phyloP scores from a whole-genome alignment of 37 sponge, comb jelly and placozoan species.

The Mnemiopsis leidyi region DNA sequence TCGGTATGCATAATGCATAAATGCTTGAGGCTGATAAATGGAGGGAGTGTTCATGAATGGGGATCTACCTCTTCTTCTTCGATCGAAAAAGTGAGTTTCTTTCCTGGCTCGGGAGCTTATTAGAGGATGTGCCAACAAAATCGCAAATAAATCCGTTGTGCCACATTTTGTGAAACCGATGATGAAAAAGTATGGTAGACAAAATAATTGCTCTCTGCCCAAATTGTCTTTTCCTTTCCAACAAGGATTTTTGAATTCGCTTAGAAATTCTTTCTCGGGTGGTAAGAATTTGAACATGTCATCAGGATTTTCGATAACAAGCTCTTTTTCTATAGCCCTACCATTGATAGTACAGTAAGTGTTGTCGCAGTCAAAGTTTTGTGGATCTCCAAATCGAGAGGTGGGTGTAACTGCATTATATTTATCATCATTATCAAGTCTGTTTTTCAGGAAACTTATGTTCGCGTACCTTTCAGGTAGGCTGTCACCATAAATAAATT shows the following conservation, averaged over 20 bases:
- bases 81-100: not conserved
- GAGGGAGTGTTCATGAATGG: not conserved
- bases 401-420: too few relatives aligned
- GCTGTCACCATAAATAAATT: too few relatives aligned
- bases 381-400: not conserved
- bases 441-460: too few relatives aligned
- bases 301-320: not conserved
- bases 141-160: not conserved
- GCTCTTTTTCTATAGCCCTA: not conserved
- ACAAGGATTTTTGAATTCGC: not conserved
- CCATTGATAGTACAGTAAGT: not conserved
- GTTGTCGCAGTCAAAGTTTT: not conserved
- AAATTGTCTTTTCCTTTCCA: not conserved
- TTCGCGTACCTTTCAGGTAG: too few relatives aligned
- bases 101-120: not conserved
- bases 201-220: not conserved
- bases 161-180: conserved; percentile 15
- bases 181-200: conserved; percentile 1
- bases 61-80: conserved; percentile 2
- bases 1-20: not conserved
- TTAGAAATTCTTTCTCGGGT: not conserved
- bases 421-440: too few relatives aligned
- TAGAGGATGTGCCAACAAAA: not conserved
- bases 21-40: not conserved
- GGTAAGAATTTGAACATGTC: conserved; percentile 4